Base-by-base conservation (phyloP, 2,888 invertebrate species). In the Rhodophaea formosa region DNA sequence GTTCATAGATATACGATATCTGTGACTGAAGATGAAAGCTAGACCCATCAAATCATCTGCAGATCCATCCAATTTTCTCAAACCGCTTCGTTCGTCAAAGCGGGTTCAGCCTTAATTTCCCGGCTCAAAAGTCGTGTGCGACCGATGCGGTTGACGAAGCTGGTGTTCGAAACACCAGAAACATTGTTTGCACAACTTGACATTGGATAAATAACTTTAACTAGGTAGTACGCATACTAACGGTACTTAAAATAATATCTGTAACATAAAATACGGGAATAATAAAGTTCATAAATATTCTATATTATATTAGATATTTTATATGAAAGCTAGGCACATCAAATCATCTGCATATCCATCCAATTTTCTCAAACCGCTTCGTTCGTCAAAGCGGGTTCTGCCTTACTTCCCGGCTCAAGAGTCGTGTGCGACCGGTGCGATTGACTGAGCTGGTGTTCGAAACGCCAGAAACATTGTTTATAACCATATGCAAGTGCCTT, bases 331-430 rank as follows among this genome's bases (percentile, higher is more conserved):
- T 23, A 3, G 3, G 5, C 2, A 23, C 23, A 23, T 23, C 5
- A 23, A 23, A 23, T 23, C 23, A 23, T 23, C 23, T 23, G 23
- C 5, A 17, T 3, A 39, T 6, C 16, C 35, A 39, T 16, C 5
- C 17, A 12, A 53, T 53, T 42, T 14, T 16, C 16, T n/a, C 0
- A 16, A 43, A 53, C 12, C 53, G 23, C 53, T 53, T n/a, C 53
- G 17, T 23, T 17, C 23, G 42, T 23, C 42, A 42, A 23, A 23
- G 53, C 23, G 42, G 23, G 2, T 29, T 53, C 42, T 44, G 61
- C 65, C 70, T 71, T 68, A 71, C 70, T 71, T 65, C 30, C 59
- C 63, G 64, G 67, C 51, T 62, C 67, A 69, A 62, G 62, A 62
- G 60, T 53, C 63, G 53, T 69, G 67, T 68, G 70, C 65, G 64